Base-by-base conservation (phyloP, 1,140 invertebrate species). In the Formica selysi region DNA sequence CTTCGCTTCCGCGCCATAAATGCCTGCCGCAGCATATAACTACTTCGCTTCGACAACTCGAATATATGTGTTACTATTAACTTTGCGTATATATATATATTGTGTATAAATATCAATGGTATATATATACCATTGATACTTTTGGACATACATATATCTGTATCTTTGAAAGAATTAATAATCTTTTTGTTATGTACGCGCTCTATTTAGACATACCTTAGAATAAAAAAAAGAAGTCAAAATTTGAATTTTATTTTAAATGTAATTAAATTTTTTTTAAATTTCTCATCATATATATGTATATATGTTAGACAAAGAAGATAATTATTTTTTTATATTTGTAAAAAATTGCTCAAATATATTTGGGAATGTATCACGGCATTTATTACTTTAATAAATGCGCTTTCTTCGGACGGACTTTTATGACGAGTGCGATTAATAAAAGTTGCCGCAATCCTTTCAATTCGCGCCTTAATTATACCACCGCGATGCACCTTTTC, bases 1-100 rank as follows among this genome's bases (percentile, higher is more conserved):
- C 87, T 89, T 74, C 87, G 65, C 84, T 89, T 89, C 88, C 87
- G 71, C 84, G n/a, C 87, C 87, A 90, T 90, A 89, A 90, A 89
- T 89, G 85, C 38, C 51, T 65, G 26, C 67, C 74, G 61, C 57
- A 62, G 38, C 67, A 48, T 38, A 74, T 71, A 81, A 86, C 76
- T 54, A 87, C 44, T 65, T 51, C 48, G 48, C 70, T 78, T 70
- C 71, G 65, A 26, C 64, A 73, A 78, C 76, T 61, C 76, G 19
- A 44, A 86, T 57, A 38, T 51, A 51, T 19, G 13, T 61, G 84
- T 80, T 78, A 67, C 73, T 51, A 10, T 32, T 62, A 85, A 85
- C 59, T 85, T 78, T 41, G 59, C 5, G 5, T 32, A 13, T 5
- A 61, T 29, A n/a, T 38, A 38, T 38, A 38, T 22, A 38, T 48